Percentiles rank a stretch among this genome's conserved stretches.
Conservation (phyloP, 1,140 invertebrate species). For the Drosophila pectinifera region DNA sequence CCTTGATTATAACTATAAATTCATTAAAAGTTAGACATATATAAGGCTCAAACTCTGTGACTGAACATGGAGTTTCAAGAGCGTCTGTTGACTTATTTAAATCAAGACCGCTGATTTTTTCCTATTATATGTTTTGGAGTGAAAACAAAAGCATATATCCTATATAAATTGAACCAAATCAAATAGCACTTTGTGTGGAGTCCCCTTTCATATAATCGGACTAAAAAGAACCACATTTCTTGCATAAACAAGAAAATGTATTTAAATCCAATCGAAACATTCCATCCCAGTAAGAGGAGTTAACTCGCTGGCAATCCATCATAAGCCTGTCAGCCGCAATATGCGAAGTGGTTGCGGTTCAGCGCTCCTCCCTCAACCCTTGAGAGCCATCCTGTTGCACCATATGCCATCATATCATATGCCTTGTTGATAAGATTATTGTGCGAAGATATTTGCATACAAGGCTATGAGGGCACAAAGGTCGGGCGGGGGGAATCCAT, state of each 20-base stretch:
- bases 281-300: neutral
- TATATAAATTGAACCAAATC: slow-evolving; percentile 22
- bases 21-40: no score
- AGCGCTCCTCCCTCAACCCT: slow-evolving; percentile 22
- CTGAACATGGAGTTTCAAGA: neutral
- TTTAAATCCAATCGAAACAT: slow-evolving; percentile 37
- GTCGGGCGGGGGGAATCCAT: neutral
- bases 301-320: slow-evolving; percentile 29
- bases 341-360: slow-evolving; percentile 41
- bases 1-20: neutral
- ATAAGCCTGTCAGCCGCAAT: slow-evolving; percentile 46
- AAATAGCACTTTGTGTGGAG: slow-evolving; percentile 12
- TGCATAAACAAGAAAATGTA: slow-evolving; percentile 38
- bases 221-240: slow-evolving; percentile 12
- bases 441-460: slow-evolving; percentile 51
- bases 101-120: neutral
- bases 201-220: slow-evolving; percentile 16
- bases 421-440: slow-evolving; percentile 56
- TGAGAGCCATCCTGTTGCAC: slow-evolving; percentile 34
- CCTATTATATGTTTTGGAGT: neutral
- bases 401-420: slow-evolving; percentile 37
- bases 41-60: neutral
- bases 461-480: slow-evolving; percentile 7
- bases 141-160: neutral
- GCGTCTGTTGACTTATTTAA: neutral